Conservation (phyloP, 2,888 invertebrate genomes). For the Plagodis pulveraria region DNA sequence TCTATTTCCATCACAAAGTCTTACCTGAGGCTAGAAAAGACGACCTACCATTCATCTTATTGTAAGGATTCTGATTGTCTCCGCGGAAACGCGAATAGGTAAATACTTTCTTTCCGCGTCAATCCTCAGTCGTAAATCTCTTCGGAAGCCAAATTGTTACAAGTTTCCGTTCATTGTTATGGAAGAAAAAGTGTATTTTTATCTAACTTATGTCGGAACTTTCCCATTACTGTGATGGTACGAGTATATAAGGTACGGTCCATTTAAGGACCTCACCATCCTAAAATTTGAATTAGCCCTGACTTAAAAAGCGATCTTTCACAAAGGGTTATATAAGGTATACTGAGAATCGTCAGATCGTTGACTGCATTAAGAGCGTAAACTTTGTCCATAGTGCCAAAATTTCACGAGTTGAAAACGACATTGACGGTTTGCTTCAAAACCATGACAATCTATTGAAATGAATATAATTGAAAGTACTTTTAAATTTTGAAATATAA, state of each 20-base stretch:
- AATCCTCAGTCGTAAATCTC: slow-evolving; percentile 24
- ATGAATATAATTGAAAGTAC: too few relatives aligned
- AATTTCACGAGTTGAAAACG: too few relatives aligned
- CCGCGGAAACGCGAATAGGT: slow-evolving; percentile 24
- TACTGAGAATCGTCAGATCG: too few relatives aligned
- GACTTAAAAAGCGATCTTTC: too few relatives aligned
- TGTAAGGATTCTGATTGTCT: slow-evolving; percentile 49
- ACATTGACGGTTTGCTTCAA: too few relatives aligned
- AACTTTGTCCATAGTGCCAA: too few relatives aligned
- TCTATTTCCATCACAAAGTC: slow-evolving; percentile 74
- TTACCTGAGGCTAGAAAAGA: slow-evolving; percentile 57
- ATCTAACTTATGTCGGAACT: slow-evolving; percentile 27
- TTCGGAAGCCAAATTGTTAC: slow-evolving; percentile 25
- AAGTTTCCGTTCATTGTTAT: slow-evolving; percentile 27
- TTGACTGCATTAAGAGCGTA: too few relatives aligned
- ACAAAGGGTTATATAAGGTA: too few relatives aligned
- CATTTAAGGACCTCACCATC: too few relatives aligned
- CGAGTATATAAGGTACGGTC: background rate
- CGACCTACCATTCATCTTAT: slow-evolving; percentile 46
- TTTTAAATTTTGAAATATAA: too few relatives aligned
- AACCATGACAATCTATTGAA: too few relatives aligned
- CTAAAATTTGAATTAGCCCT: too few relatives aligned
- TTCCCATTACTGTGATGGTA: slow-evolving; percentile 16
- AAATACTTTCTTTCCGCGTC: slow-evolving; percentile 29
- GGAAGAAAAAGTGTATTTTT: slow-evolving; percentile 20